Evolutionary conservation across 2,888 invertebrate genomes (phyloP).

Genomic region (Arctia plantaginis): DNA sequence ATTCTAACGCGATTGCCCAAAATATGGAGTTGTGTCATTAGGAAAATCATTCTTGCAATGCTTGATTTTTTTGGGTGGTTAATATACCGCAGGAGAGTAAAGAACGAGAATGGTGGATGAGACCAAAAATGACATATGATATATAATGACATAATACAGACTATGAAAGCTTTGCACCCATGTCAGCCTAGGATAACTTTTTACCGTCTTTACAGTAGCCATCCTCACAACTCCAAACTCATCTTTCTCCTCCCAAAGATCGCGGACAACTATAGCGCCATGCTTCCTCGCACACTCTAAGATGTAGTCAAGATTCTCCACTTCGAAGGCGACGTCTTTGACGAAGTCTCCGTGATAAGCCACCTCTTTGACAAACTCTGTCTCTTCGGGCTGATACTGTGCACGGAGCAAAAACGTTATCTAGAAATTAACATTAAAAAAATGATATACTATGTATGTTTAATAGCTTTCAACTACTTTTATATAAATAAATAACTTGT

Average conservation of each 20-base stretch:
- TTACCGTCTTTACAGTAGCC: conserved; percentile 95
- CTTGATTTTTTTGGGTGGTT: too few species aligned
- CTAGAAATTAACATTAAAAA: conserved; percentile 72
- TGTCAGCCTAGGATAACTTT: too few species aligned
- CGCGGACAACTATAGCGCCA: conserved; percentile 94
- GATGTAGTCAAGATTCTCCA: conserved; percentile 96
- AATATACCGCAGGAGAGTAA: too few species aligned
- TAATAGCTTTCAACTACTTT: too few species aligned
- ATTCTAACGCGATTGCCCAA: too few species aligned
- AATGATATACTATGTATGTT: not conserved
- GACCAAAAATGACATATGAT: too few species aligned
- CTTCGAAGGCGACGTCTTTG: conserved; percentile 97
- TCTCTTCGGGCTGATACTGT: conserved; percentile 93
- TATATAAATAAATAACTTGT: too few species aligned
- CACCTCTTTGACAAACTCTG: conserved; percentile 92
- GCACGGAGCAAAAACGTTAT: conserved; percentile 97
- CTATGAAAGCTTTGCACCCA: not conserved
- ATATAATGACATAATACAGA: too few species aligned
- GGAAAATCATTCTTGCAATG: too few species aligned
- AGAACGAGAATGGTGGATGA: too few species aligned
- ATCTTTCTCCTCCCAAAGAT: conserved; percentile 96
- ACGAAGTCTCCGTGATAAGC: conserved; percentile 98
- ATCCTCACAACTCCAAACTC: conserved; percentile 93
- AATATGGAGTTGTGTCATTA: too few species aligned
- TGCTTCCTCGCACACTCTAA: conserved; percentile 93